Evolutionary conservation across 2,797 vertebrate genomes (phyloP), one percentile per base, ranked within the genome.

Genomic region (Neosalanx taihuensis): DNA sequence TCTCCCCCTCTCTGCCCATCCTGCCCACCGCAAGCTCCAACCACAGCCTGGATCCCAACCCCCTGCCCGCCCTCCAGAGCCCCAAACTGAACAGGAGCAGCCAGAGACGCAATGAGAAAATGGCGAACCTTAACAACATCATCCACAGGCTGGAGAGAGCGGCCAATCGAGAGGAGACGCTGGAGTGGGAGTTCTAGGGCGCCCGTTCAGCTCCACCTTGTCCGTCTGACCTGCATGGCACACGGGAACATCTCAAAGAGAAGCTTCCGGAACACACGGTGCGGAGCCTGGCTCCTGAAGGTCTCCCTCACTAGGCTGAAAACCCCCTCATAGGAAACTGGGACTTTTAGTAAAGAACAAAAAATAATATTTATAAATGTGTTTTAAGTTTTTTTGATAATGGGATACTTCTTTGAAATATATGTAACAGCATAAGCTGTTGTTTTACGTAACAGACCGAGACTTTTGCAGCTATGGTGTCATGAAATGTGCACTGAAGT

Each of bases 71-170:
- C 56, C 88, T 91, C 74, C 91, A 92, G 72, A 90, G 87, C 69
- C 83, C 93, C 82, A 97, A 95, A 90, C 91, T 92, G 77, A 97
- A 93, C 89, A 94, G 94, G 86, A 97, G 92, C 89, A 87, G 93
- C 89, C 96, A 98, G 90, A 94, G 95, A 90, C 94, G 96, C 83
- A 96, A 97, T 0, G 96, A 98, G 92, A 99, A 99, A 92, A 97
- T 99, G 96, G 97, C 97, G 81, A 99, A 99, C 91, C 94, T 99
- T 86, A 99, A 98, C 92, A 99, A 96, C 92, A 99, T 99, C 91
- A 99, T 99, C 86, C 96, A 99, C 84, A 91, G 98, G 89, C 90
- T 99, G 67, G 98, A 99, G 87, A 93, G 94, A 79, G 98, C 98
- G 0, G 98, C 97, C 87, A 99, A 98, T 84, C 92, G 96, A 0